Evolutionary conservation across 2,113 vertebrate genomes (phyloP), one percentile per base, ranked within the genome.

Genomic region (Suncus etruscus): DNA sequence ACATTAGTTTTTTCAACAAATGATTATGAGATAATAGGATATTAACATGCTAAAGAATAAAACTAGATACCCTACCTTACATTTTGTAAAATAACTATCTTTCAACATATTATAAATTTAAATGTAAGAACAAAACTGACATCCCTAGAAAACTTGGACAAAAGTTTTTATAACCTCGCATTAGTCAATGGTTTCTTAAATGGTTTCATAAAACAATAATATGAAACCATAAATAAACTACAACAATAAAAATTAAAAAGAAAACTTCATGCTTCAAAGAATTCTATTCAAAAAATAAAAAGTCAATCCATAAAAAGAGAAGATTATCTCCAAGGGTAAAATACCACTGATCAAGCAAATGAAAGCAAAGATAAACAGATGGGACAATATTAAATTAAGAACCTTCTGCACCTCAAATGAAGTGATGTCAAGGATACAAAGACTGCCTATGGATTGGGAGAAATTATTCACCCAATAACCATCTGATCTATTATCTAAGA

Each of bases 1-100:
- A 74, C 51, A 24, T 27, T 8, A 10, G 24, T 45, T 22, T 87
- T 93, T 83, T 32, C 47, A 87, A 81, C 63, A 85, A 63, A 78
- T 54, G 50, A 54, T 86, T 39, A n/a, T 51, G 39, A 6, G 4
- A n/a, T 14, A 86, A 69, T 3, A 81, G 14, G 22, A 16, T 39
- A 58, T 14, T 50, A 16, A 39, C 6, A 48, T 8, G 47, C 16
- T 25, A 50, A 32, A 76, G 11, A 70, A 58, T 80, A 3, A 45
- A n/a, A 48, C 10, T 31, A 39, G 39, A 8, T 45, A 12, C 20
- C 76, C 11, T 66, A 50, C 32, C 22, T 76, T 27, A 93, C 32
- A 82, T 1, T 15, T 22, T 54, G 2, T 6, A n/a, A 25, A 80
- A 83, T 70, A 84, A 47, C 51, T 25, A 83, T 84, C 54, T 68